Percentiles rank a stretch among this genome's conserved stretches.
phyloP scores from a whole-genome alignment of 2,888 invertebrate species.

The Eurytoma californica region DNA sequence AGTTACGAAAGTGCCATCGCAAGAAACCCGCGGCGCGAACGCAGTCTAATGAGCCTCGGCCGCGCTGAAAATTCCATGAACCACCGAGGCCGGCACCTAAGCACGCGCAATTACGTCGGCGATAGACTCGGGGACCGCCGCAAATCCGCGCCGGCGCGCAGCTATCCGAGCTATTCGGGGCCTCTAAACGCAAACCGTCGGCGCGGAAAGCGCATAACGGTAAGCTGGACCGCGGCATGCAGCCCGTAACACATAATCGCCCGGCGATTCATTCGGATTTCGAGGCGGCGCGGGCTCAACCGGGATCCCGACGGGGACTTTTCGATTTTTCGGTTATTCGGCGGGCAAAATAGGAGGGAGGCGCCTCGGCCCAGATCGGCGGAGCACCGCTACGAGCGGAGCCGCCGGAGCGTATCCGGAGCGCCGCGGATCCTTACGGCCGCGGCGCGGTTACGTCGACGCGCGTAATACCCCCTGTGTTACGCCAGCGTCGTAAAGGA shows the following conservation, averaged over 20 bases:
- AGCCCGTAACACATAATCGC: constrained; percentile 3
- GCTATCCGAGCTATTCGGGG: constrained; percentile 44
- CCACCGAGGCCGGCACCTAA: background rate
- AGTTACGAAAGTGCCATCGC: too few species aligned
- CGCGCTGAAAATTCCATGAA: background rate
- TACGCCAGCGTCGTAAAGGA: constrained; percentile 6
- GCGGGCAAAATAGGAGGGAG: too few species aligned
- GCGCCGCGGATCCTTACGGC: constrained; percentile 48
- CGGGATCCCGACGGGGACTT: background rate
- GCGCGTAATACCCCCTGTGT: constrained; percentile 20
- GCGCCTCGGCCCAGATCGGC: constrained; percentile 62
- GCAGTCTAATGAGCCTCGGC: too few species aligned
- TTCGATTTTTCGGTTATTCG: background rate
- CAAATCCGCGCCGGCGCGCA: constrained; percentile 16
- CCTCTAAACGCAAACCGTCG: constrained; percentile 23
- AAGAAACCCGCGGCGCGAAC: too few species aligned
- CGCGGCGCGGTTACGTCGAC: background rate
- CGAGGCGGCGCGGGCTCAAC: background rate
- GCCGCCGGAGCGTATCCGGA: constrained; percentile 65
- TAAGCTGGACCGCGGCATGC: constrained; percentile 23
- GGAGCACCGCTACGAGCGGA: constrained; percentile 46
- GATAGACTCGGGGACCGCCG: background rate
- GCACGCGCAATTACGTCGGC: background rate
- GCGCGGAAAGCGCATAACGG: constrained; percentile 46
- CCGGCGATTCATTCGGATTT: background rate